phyloP scores from a whole-genome alignment of 2,113 vertebrate genomes.

The Grantiella picta region DNA sequence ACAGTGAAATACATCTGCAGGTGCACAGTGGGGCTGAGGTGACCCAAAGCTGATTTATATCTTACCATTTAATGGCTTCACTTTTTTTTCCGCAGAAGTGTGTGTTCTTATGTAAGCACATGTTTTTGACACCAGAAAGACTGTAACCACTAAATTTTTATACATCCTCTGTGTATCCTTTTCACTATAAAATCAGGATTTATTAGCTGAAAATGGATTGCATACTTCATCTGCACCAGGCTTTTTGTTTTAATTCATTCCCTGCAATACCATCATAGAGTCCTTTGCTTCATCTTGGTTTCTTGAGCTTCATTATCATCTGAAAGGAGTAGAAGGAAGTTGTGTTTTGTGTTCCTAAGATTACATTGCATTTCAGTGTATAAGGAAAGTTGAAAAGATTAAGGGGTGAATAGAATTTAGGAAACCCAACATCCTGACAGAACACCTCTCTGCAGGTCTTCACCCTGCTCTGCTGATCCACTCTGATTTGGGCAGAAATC shows the following conservation, averaged over 20 bases:
- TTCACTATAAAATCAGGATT: constrained; percentile 31
- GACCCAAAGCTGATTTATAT: constrained; percentile 8
- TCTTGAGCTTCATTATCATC: neutral
- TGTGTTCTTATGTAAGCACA: neutral
- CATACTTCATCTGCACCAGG: neutral
- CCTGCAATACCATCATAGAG: neutral
- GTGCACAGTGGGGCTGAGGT: neutral
- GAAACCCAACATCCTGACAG: neutral
- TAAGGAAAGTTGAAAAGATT: neutral
- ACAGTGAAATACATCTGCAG: neutral
- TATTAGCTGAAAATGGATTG: constrained; percentile 43
- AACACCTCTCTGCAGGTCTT: neutral
- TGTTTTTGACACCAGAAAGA: constrained; percentile 30
- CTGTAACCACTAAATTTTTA: constrained; percentile 22
- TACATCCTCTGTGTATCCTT: constrained; percentile 19
- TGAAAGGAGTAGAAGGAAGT: neutral
- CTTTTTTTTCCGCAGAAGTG: neutral
- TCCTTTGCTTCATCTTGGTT: neutral
- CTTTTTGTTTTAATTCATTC: neutral
- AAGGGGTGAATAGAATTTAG: neutral
- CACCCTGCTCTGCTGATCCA: neutral
- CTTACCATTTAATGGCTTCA: neutral
- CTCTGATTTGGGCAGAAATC: neutral
- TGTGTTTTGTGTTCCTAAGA: neutral
- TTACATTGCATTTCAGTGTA: neutral